Base-by-base conservation (phyloP, 2,888 invertebrate species). In the Torymus texanus region DNA sequence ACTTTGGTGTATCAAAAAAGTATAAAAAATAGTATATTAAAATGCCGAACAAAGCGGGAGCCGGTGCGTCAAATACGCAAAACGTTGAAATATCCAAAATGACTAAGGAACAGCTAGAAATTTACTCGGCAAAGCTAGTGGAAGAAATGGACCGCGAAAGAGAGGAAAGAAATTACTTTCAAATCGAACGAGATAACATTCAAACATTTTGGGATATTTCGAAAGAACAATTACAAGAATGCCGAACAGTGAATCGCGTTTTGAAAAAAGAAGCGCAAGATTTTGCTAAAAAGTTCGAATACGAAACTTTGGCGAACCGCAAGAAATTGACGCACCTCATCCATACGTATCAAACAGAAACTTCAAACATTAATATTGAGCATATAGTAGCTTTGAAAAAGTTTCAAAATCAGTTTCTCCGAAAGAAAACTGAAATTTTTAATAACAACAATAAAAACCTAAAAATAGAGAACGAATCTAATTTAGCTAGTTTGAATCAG, bases 181-280 rank as follows among this genome's bases (percentile, higher is more conserved):
- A 98, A 91, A 90, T 98, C 85, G 98, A 98, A 91, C 92, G 98
- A 84, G 98, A 98, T 89, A 98, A 98, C 91, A 92, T 98, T 16
- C 93, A 97, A 84, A 97, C 97, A 3, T 98, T 97, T 89, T 98
- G 98, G 98, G 98, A 98, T 91, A 97, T 98, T 75, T 96, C 97
- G 0, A 93, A 96, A 83, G 94, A 95, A 85, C 97, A 98, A 88
- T 91, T 98, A 61, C 97, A 97, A 87, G 96, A 97, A 91, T 94
- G 94, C 13, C 94, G 94, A 87, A 95, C 96, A 5, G 92, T 93
- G 85, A 88, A 95, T 14, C 91, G 94, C 59, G 50, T 80, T 5
- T 21, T 80, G 1, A 50, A 73, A 14, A 80, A 82, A 29, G 80
- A 78, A 12, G 29, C 66, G 0, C 78, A 82, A 1, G 82, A 82